phyloP scores from a whole-genome alignment of 37 sponge, comb jelly and placozoan species.

The Dysidea cf. avara region DNA sequence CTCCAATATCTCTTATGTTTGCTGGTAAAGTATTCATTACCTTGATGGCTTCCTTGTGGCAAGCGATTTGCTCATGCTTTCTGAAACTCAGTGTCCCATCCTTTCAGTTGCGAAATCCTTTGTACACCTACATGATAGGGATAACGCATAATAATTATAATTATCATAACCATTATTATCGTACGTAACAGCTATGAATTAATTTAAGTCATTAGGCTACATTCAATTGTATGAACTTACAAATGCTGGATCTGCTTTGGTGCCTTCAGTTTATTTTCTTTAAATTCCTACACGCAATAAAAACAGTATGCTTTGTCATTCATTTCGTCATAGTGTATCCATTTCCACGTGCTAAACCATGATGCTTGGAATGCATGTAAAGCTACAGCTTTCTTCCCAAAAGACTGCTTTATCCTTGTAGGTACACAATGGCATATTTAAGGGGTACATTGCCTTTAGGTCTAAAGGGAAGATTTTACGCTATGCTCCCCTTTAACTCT shows the following conservation, averaged over 20 bases:
- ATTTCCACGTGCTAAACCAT: constrained; percentile 44
- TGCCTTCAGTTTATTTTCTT: constrained; percentile 27
- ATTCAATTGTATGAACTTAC: constrained; percentile 4
- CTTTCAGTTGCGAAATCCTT: constrained; percentile 56
- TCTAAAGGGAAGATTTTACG: too few species aligned
- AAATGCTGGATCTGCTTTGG: constrained; percentile 11
- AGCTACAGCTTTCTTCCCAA: too few species aligned
- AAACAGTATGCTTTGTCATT: constrained; percentile 45
- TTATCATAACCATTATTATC: too few species aligned
- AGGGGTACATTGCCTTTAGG: too few species aligned
- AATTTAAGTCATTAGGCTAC: not conserved
- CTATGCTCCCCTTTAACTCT: too few species aligned
- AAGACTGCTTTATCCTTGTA: too few species aligned
- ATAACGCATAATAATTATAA: too few species aligned
- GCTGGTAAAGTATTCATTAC: constrained; percentile 7
- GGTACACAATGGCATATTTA: too few species aligned
- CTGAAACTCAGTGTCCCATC: constrained; percentile 49
- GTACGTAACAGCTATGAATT: not conserved
- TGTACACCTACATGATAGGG: constrained; percentile 5
- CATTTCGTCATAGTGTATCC: constrained; percentile 46
- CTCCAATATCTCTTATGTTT: constrained; percentile 62
- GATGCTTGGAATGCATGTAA: too few species aligned
- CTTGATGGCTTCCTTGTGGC: constrained; percentile 36
- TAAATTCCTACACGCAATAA: constrained; percentile 29
- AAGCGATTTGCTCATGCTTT: constrained; percentile 31